Conservation (phyloP, 2,888 invertebrate species). For the Platerodrilus igneus region DNA sequence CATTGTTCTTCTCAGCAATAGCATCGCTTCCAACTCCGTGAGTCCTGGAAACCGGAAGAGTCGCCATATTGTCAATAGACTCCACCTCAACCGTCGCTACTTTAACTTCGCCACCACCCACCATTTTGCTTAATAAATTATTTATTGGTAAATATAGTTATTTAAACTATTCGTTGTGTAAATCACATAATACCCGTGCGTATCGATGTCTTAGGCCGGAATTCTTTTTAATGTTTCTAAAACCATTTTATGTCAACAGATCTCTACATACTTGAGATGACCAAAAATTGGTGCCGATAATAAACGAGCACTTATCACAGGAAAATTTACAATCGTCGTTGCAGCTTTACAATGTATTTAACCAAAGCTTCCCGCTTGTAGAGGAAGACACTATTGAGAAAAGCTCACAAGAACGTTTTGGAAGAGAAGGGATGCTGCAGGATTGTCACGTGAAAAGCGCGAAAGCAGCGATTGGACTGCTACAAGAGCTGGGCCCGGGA, state of each 20-base stretch:
- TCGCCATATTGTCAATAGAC: slow-evolving; percentile 84
- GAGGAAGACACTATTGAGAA: slow-evolving; percentile 30
- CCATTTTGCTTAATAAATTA: slow-evolving; percentile 49
- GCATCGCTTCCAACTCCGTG: slow-evolving; percentile 64
- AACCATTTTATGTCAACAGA: too few species aligned
- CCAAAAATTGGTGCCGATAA: too few species aligned
- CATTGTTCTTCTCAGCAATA: slow-evolving; percentile 76
- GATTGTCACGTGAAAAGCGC: slow-evolving; percentile 41
- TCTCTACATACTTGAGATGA: too few species aligned
- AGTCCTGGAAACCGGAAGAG: slow-evolving; percentile 76
- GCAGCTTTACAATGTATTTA: slow-evolving; percentile 21
- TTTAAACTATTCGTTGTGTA: slow-evolving; percentile 20
- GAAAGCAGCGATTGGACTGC: slow-evolving; percentile 40
- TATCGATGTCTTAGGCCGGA: slow-evolving; percentile 26
- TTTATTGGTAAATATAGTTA: slow-evolving; percentile 16
- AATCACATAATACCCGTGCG: slow-evolving; percentile 22
- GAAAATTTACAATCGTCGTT: too few species aligned
- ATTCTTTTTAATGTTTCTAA: too few species aligned
- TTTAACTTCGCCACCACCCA: slow-evolving; percentile 75
- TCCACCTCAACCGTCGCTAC: slow-evolving; percentile 86
- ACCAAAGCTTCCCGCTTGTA: slow-evolving; percentile 28
- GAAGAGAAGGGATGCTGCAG: slow-evolving; percentile 46
- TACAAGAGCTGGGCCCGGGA: slow-evolving; percentile 44
- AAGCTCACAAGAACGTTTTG: slow-evolving; percentile 29
- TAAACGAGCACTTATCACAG: too few species aligned